Evolutionary conservation across 2,888 invertebrate genomes (phyloP).

Genomic region (Cryptophagus acutangulus): DNA sequence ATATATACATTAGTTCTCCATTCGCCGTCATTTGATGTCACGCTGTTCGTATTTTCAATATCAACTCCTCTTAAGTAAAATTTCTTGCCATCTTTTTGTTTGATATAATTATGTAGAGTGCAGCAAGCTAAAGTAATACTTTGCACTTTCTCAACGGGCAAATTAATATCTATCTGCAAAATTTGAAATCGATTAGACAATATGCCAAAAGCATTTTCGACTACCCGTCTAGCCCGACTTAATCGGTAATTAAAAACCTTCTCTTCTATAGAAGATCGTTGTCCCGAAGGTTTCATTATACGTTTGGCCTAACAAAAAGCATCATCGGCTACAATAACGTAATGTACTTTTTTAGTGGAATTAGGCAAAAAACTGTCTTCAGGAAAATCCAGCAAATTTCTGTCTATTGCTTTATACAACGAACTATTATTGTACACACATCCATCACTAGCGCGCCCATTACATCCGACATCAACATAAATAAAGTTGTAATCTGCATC

Average conservation of each 20-base stretch:
- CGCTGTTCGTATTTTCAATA: conserved; percentile 5
- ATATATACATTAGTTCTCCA: conserved; percentile 7
- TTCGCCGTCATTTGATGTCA: conserved; percentile 2
- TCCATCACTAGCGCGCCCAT: conserved; percentile 35
- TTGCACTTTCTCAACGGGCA: conserved; percentile 9
- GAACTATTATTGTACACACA: conserved; percentile 26
- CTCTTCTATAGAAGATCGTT: conserved; percentile 14
- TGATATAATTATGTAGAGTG: conserved; percentile 10
- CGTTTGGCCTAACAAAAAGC: conserved; percentile 15
- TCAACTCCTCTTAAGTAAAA: conserved; percentile 4
- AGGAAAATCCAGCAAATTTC: conserved; percentile 12
- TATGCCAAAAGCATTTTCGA: conserved; percentile 24
- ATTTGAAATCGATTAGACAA: conserved; percentile 6
- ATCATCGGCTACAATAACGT: conserved; percentile 12
- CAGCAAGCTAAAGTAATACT: conserved; percentile 10
- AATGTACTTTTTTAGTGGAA: not conserved
- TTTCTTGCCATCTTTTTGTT: conserved; percentile 9
- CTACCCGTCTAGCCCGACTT: conserved; percentile 16
- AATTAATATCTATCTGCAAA: conserved; percentile 9
- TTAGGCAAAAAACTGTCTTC: conserved; percentile 2
- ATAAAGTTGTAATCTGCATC: conserved; percentile 41
- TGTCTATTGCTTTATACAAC: conserved; percentile 14
- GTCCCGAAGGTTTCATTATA: conserved; percentile 21
- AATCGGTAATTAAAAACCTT: conserved; percentile 22
- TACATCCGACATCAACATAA: conserved; percentile 34